Evolutionary conservation across 2,797 vertebrate species (phyloP).

Genomic region (Artibeus jamaicensis): DNA sequence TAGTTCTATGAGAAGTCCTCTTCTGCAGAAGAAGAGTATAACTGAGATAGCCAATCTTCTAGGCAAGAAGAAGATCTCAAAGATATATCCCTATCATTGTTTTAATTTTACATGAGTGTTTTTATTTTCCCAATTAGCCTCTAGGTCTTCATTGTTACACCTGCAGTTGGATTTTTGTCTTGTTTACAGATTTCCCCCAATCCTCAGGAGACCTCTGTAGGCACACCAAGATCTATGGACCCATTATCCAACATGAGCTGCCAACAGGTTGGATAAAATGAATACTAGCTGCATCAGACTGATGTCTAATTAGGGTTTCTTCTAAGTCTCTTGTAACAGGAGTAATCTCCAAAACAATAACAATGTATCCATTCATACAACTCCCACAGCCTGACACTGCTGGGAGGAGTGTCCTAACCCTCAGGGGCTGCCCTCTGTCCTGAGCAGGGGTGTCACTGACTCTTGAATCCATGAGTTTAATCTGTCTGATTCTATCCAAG

Average conservation of each 20-base stretch:
- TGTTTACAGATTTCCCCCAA: conserved; percentile 56
- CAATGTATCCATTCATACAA: conserved; percentile 73
- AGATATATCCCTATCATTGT: background rate
- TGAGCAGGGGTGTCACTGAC: conserved; percentile 51
- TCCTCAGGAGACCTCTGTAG: conserved; percentile 54
- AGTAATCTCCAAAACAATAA: conserved; percentile 73
- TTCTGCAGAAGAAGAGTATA: conserved; percentile 16
- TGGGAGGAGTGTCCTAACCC: conserved; percentile 72
- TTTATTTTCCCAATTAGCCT: conserved; percentile 65
- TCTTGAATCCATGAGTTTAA: conserved; percentile 80
- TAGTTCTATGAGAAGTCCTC: background rate
- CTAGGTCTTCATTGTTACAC: conserved; percentile 45
- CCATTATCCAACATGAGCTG: conserved; percentile 45
- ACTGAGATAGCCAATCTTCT: conserved; percentile 52
- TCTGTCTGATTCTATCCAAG: conserved; percentile 77
- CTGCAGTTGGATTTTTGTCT: conserved; percentile 38
- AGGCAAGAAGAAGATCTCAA: background rate
- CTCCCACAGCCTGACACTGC: conserved; percentile 69
- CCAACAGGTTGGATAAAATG: conserved; percentile 58
- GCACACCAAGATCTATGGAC: background rate
- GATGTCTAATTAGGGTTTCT: conserved; percentile 72
- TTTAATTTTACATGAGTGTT: conserved; percentile 13
- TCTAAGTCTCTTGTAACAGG: conserved; percentile 70
- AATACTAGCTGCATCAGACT: conserved; percentile 54
- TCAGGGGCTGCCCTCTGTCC: conserved; percentile 77